Conservation (phyloP, 2,797 vertebrate genomes). For the Schizopygopsis pylzovi region DNA sequence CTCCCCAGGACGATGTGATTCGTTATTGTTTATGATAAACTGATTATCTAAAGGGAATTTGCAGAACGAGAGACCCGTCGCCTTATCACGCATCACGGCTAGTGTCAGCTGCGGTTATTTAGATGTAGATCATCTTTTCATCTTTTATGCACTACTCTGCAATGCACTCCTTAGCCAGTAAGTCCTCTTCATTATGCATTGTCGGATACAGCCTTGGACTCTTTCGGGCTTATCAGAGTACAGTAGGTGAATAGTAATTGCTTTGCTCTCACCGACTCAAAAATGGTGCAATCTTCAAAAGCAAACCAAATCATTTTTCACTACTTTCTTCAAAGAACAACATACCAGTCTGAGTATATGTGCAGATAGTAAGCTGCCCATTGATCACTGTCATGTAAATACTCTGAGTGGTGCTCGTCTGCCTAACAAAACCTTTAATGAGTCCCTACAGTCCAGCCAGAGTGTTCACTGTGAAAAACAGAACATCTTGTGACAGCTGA, state of each 20-base stretch:
- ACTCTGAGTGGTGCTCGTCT: constrained; percentile 65
- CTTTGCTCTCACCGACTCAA: constrained; percentile 55
- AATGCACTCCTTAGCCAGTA: constrained; percentile 73
- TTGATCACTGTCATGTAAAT: constrained; percentile 72
- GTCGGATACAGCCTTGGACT: constrained; percentile 70
- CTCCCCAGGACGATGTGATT: constrained; percentile 28
- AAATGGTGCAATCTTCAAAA: constrained; percentile 72
- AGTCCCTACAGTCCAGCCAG: constrained; percentile 72
- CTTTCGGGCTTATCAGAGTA: constrained; percentile 67
- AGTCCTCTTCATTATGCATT: constrained; percentile 77
- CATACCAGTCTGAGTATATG: constrained; percentile 60
- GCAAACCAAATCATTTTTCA: constrained; percentile 66
- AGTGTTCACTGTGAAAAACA: constrained; percentile 65
- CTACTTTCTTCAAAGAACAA: constrained; percentile 66
- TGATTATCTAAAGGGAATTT: constrained; percentile 11
- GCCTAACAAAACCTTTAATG: constrained; percentile 74
- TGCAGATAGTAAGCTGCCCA: constrained; percentile 60
- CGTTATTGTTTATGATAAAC: constrained; percentile 30
- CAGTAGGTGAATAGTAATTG: constrained; percentile 68
- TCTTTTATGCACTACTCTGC: constrained; percentile 69
- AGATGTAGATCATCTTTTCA: constrained; percentile 75
- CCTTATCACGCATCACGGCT: not conserved
- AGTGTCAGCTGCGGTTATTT: constrained; percentile 45
- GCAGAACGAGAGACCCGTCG: constrained; percentile 10
- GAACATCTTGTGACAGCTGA: constrained; percentile 64